Percentiles rank a stretch among this genome's conserved stretches.
These are phyloP conservation scores for Torymus auratus DNA, from an alignment of 2,888 invertebrate genomes.

Conservation along the genomic window DNA sequence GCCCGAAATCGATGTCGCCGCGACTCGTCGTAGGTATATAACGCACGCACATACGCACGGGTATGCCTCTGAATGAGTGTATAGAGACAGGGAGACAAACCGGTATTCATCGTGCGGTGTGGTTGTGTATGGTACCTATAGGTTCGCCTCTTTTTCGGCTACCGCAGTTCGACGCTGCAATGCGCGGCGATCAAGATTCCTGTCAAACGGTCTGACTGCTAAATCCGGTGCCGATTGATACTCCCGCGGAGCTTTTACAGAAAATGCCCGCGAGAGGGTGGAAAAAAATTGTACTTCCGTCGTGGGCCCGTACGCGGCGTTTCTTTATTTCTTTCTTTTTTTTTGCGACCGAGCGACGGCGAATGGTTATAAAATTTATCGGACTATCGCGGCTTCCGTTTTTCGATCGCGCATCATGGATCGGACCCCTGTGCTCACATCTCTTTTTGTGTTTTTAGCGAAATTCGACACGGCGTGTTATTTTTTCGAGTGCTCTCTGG, in stretches of 20 bases:
- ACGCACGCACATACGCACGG: background rate
- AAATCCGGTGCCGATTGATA: slow-evolving; percentile 65
- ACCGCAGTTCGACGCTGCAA: slow-evolving; percentile 58
- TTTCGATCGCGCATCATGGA: slow-evolving; percentile 2
- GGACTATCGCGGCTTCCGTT: slow-evolving; percentile 2
- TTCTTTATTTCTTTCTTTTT: slow-evolving; percentile 15
- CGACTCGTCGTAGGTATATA: slow-evolving; percentile 33
- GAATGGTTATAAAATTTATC: slow-evolving; percentile 17
- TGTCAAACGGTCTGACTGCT: slow-evolving; percentile 69
- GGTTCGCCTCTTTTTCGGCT: slow-evolving; percentile 30
- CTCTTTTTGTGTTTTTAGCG: slow-evolving; percentile 10
- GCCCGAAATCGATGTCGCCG: slow-evolving; percentile 51
- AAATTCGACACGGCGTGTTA: background rate
- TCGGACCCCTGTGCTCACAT: background rate
- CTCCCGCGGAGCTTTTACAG: slow-evolving; percentile 3
- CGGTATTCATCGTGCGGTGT: slow-evolving; percentile 61
- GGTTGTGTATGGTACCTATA: background rate
- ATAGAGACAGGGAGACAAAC: slow-evolving; percentile 54
- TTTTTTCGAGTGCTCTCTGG: slow-evolving; percentile 9
- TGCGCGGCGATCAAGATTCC: slow-evolving; percentile 63
- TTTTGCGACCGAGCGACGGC: background rate
- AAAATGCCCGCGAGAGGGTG: slow-evolving; percentile 14
- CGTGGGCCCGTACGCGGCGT: background rate
- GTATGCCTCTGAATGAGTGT: slow-evolving; percentile 37
- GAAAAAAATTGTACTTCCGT: background rate